Base-by-base conservation (phyloP, 2,888 invertebrate genomes). In the Calameuta idolon region DNA sequence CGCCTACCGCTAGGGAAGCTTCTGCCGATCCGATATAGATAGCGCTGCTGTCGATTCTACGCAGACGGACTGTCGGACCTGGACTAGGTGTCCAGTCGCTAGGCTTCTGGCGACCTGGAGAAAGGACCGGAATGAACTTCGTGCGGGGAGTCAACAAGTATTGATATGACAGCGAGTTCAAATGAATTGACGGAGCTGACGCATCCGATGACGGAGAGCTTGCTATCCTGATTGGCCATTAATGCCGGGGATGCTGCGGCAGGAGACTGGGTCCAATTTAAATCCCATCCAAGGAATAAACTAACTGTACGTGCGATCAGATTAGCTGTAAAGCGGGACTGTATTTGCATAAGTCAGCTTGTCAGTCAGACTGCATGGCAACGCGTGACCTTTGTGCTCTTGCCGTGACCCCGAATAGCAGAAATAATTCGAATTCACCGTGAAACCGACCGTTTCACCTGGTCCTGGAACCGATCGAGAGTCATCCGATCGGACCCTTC, bases 341-440 rank as follows among this genome's bases (percentile, higher is more conserved):
- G 85, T 90, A 91, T 91, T 91, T 91, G 91, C 91, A 91, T 91
- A 90, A 91, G 90, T 91, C 91, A 90, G 90, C 85, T 89, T 91
- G 91, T 91, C 91, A 91, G 90, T 91, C 91, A 90, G 88, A 87
- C 87, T 85, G 86, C 86, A 85, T 90, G 90, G 90, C 91, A 91
- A 90, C 89, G 86, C 87, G 87, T 90, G 90, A 90, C 90, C 90
- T 87, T 83, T 85, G 73, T 5, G n/a, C 40, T 79, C 82, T 80
- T 81, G 84, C 83, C 84, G 82, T 82, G 74, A 74, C 35, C 74
- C 34, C 40, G 40, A 40, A 2, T n/a, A 71, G 9, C 15, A 71
- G 3, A 12, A 71, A 71, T 71, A 31, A 31, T 12, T 15, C 71
- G 71, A 71, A 71, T 31, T 15, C 40, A 71, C 4, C 15, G 33